Evolutionary conservation across 2,113 vertebrate species (phyloP), one percentile per base, ranked within the genome.

Genomic region (Albula goreensis): DNA sequence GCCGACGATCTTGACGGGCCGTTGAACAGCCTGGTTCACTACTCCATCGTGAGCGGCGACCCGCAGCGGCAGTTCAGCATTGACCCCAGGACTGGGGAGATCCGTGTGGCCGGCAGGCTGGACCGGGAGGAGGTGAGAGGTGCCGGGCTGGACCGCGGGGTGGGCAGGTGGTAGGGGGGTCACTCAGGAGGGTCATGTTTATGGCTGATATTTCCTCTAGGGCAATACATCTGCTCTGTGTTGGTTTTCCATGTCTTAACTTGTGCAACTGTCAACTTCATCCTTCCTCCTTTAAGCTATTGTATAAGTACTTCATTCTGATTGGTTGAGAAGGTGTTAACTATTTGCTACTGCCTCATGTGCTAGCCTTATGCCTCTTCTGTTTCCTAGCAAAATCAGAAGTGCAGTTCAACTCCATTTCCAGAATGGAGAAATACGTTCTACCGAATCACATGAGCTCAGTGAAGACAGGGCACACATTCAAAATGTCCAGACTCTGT

Each of bases 111-210:
- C 84, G 96, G 96, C 13, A 91, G 92, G 0, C 92, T 99, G 93
- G 98, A 99, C 91, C 93, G 98, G 89, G 98, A 99, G 51, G 96
- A 99, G 97, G 98, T 99, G 63, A 95, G 95, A 88, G 11, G 22
- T 12, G n/a, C 4, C 8, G 6, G 22, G 9, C 22, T 31, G n/a
- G 70, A 7, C 4, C 17, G 1, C 2, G 70, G n/a, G 22, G 70
- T 22, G 70, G 22, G 70, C 70, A 31, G 70, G 31, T 41, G 31
- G 31, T 41, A 41, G 31, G 31, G 31, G 31, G 31, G 31, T 41
- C 31, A 41, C 31, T 41, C 31, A 41, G 31, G 31, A 41, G n/a
- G 70, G n/a, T 74, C 70, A 74, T 31, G n/a, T 70, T 70, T 22
- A 17, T 1, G 22, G 63, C 53, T 41, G 1, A 41, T 41, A 41